These are phyloP conservation scores for Zapus hudsonius DNA, from an alignment of 2,113 vertebrate species.

Conservation along the genomic window DNA sequence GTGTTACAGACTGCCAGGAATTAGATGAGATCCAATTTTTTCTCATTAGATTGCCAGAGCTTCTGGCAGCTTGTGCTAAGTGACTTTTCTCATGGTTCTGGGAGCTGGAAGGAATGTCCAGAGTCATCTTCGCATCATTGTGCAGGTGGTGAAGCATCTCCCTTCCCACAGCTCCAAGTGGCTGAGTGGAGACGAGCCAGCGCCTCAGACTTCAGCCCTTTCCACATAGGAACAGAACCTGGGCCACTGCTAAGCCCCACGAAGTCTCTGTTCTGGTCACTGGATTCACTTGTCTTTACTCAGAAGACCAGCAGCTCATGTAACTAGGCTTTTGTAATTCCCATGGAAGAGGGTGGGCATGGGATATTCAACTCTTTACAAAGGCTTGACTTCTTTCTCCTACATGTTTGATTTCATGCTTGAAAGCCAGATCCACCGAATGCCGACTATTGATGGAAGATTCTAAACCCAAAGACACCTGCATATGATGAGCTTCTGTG, in stretches of 20 bases:
- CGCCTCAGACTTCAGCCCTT: not conserved
- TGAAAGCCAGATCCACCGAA: not conserved
- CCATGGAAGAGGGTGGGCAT: not conserved
- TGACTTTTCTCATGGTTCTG: constrained; percentile 41
- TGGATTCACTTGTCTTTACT: not conserved
- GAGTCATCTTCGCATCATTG: not conserved
- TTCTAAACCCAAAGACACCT: not conserved
- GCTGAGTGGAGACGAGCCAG: rapidly evolving
- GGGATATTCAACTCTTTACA: not conserved
- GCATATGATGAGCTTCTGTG: not conserved
- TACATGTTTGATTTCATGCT: not conserved
- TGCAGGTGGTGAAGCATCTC: not conserved
- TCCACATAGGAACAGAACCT: not conserved
- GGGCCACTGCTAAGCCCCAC: rapidly evolving
- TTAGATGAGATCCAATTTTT: constrained; percentile 29
- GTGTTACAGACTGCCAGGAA: not conserved
- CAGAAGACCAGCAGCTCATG: not conserved
- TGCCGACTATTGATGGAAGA: not conserved
- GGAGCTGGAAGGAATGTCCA: not conserved
- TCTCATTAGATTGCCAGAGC: not conserved
- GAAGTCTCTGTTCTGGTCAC: not conserved
- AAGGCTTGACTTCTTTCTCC: not conserved
- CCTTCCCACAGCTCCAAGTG: not conserved
- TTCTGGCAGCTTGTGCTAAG: not conserved
- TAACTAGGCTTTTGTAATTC: not conserved